Percentiles rank a stretch among this genome's conserved stretches.
phyloP scores from a whole-genome alignment of 2,888 invertebrate species.

The Idaea dimidiata region DNA sequence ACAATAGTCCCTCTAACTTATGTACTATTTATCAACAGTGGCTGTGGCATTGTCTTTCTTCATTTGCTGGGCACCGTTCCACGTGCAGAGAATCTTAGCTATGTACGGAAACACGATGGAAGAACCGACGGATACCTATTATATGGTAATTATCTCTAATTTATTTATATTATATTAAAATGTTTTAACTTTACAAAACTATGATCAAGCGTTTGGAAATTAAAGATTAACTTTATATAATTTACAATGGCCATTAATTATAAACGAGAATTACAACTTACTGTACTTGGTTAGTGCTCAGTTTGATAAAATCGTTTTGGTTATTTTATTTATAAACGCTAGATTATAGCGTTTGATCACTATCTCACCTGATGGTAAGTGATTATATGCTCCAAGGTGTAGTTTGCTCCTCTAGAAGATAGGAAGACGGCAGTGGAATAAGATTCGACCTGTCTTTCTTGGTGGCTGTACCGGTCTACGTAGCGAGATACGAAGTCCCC shows the following conservation, averaged over 20 bases:
- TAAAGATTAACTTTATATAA: neutral
- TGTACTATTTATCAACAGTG: constrained; percentile 74
- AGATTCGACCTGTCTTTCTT: no score
- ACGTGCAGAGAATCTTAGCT: constrained; percentile 92
- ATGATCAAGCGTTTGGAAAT: neutral
- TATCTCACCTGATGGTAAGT: no score
- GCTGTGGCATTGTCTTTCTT: constrained; percentile 92
- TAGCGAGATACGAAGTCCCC: no score
- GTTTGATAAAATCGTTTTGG: neutral
- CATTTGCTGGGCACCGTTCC: constrained; percentile 95
- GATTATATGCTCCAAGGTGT: no score
- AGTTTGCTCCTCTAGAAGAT: no score
- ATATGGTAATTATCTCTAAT: constrained; percentile 48
- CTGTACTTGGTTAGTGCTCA: neutral
- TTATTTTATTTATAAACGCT: no score
- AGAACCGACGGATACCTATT: constrained; percentile 69
- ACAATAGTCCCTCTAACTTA: neutral
- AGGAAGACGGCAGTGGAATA: no score
- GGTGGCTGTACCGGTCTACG: no score
- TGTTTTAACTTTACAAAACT: neutral
- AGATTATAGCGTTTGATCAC: no score
- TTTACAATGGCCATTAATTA: neutral
- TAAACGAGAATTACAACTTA: neutral
- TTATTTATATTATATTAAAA: neutral
- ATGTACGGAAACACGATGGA: constrained; percentile 83